Evolutionary conservation across 1,140 invertebrate genomes (phyloP).

Genomic region (Delia radicum): DNA sequence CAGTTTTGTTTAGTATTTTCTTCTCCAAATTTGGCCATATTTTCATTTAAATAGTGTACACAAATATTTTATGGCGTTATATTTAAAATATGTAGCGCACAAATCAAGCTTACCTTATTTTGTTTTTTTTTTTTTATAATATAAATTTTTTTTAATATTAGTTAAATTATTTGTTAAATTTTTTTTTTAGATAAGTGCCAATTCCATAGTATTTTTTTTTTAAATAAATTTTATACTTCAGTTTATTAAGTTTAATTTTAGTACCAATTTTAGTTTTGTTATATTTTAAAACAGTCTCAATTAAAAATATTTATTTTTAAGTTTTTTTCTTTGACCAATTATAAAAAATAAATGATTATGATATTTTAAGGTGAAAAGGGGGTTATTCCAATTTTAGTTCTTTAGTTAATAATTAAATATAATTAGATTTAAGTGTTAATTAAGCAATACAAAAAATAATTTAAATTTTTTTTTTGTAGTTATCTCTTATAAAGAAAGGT

Average conservation of each 20-base stretch:
- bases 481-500: neutral
- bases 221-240: neutral
- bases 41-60: too few relatives aligned
- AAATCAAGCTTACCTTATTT: too few relatives aligned
- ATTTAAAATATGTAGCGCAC: too few relatives aligned
- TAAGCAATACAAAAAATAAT: neutral
- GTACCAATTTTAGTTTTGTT: too few relatives aligned
- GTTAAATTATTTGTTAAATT: neutral
- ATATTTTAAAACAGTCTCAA: conserved; percentile 15
- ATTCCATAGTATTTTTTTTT: neutral
- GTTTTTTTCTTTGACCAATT: neutral
- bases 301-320: neutral
- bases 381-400: too few relatives aligned
- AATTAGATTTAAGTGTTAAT: neutral
- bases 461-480: neutral
- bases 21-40: too few relatives aligned
- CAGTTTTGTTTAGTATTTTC: too few relatives aligned
- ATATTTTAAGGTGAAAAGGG: neutral
- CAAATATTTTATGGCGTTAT: too few relatives aligned
- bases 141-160: neutral
- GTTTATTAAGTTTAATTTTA: neutral
- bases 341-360: neutral
- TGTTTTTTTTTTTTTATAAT: neutral
- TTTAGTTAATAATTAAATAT: neutral
- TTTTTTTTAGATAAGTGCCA: neutral